phyloP scores from a whole-genome alignment of 64 coral and sea anemone species.

The Stichodactyla mertensii region DNA sequence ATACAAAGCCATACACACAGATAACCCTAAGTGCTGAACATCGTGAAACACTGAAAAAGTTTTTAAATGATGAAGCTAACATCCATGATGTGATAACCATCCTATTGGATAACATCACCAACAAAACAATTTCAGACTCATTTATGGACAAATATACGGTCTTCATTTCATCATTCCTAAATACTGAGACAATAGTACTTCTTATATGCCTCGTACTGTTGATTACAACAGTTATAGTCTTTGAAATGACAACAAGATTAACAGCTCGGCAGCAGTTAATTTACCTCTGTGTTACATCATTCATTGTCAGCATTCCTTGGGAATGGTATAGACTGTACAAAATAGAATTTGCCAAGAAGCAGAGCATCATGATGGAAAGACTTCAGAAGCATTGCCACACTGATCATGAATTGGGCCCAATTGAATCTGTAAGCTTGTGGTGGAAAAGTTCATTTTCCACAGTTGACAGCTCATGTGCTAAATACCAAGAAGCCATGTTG shows the following conservation, averaged over 20 bases:
- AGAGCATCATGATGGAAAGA: slow-evolving; percentile 56
- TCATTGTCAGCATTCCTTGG: slow-evolving; percentile 92
- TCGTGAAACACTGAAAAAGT: slow-evolving; percentile 42
- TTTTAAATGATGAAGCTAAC: slow-evolving; percentile 55
- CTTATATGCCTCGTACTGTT: slow-evolving; percentile 2
- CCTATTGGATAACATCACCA: slow-evolving; percentile 26
- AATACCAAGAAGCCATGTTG: slow-evolving; percentile 84
- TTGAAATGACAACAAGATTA: slow-evolving; percentile 59
- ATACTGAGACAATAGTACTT: slow-evolving; percentile 30
- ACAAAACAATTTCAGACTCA: slow-evolving; percentile 18
- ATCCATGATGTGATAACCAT: slow-evolving; percentile 61
- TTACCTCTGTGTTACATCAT: slow-evolving; percentile 39
- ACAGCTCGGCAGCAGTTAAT: slow-evolving; percentile 45
- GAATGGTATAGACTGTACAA: slow-evolving; percentile 91
- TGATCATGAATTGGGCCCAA: slow-evolving; percentile 38
- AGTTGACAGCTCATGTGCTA: slow-evolving; percentile 50
- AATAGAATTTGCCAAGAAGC: slow-evolving; percentile 78
- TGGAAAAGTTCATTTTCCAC: slow-evolving; percentile 51
- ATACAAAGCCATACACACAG: slow-evolving; percentile 16
- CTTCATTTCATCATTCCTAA: slow-evolving; percentile 10
- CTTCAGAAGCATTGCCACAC: slow-evolving; percentile 57
- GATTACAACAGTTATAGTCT: neutral
- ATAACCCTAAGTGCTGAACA: slow-evolving; percentile 35
- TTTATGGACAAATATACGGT: neutral
- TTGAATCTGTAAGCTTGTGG: slow-evolving; percentile 64